phyloP scores from a whole-genome alignment of 2,113 vertebrate species.

The Trichechus manatus region DNA sequence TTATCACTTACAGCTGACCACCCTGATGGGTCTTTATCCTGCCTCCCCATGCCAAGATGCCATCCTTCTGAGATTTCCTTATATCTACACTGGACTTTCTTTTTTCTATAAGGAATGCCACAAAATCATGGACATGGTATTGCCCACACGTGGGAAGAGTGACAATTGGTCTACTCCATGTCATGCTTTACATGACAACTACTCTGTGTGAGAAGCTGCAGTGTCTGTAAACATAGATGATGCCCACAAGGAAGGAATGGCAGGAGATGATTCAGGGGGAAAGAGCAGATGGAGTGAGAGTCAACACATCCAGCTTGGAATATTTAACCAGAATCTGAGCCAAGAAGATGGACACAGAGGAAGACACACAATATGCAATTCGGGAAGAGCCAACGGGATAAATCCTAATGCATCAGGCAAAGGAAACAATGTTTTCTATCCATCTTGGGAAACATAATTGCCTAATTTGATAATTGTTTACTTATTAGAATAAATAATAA shows the following conservation, averaged over 20 bases:
- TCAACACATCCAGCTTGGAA: background rate
- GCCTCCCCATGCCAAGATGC: background rate
- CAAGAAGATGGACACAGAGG: background rate
- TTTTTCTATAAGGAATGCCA: background rate
- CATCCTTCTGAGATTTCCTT: background rate
- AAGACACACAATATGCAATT: background rate
- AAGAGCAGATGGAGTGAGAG: background rate
- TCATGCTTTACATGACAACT: background rate
- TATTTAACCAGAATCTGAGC: background rate
- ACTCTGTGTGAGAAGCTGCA: background rate
- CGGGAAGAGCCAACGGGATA: background rate
- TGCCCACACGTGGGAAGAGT: background rate
- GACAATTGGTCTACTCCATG: background rate
- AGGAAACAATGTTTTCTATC: background rate
- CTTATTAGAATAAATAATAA: background rate
- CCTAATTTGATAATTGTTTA: background rate
- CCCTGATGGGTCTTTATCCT: background rate
- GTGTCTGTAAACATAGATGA: background rate
- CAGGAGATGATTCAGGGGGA: background rate
- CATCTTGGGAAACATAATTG: background rate
- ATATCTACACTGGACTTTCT: background rate
- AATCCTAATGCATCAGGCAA: background rate
- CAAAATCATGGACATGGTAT: background rate
- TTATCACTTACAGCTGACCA: background rate
- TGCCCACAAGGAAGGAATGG: background rate